Percentiles rank a stretch among this genome's conserved stretches.
These are phyloP conservation scores for Alviniconcha strummeri DNA, from an alignment of 2,888 invertebrate species.

Conservation along the genomic window DNA sequence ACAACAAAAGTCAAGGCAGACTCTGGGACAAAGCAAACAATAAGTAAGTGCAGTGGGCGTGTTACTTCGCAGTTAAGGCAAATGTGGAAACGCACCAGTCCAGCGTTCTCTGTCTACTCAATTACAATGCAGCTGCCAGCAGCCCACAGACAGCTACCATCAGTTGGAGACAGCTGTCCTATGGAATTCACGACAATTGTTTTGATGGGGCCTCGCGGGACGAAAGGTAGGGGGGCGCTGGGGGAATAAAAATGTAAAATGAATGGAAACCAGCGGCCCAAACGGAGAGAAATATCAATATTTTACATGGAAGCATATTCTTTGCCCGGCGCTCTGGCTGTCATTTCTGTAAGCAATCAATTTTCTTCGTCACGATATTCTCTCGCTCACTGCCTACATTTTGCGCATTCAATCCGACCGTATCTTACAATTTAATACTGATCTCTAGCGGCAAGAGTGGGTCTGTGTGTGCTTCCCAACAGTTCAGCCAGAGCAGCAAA, in stretches of 20 bases:
- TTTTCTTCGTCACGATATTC: constrained; percentile 11
- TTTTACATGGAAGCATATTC: constrained; percentile 5
- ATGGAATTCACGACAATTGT: constrained; percentile 25
- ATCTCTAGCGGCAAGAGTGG: not conserved
- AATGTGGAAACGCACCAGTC: too few relatives aligned
- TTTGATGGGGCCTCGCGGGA: constrained; percentile 20
- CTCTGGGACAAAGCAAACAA: too few relatives aligned
- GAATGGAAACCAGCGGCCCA: constrained; percentile 4
- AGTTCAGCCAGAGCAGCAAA: not conserved
- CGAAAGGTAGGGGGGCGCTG: too few relatives aligned
- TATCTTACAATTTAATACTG: not conserved
- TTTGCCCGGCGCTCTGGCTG: not conserved
- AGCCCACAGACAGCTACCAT: not conserved
- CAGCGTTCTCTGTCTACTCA: not conserved
- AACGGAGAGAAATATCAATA: constrained; percentile 18
- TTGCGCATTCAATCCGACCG: not conserved
- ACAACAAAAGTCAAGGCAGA: too few relatives aligned
- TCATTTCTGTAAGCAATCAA: constrained; percentile 1
- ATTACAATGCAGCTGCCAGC: constrained; percentile 28
- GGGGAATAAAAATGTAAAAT: not conserved
- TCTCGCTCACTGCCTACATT: not conserved
- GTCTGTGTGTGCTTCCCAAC: not conserved
- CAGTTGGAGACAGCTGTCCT: constrained; percentile 24
- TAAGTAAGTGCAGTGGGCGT: too few relatives aligned
- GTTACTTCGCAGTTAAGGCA: too few relatives aligned